phyloP scores from a whole-genome alignment of 2,113 vertebrate species.

The Lagenorhynchus albirostris region DNA sequence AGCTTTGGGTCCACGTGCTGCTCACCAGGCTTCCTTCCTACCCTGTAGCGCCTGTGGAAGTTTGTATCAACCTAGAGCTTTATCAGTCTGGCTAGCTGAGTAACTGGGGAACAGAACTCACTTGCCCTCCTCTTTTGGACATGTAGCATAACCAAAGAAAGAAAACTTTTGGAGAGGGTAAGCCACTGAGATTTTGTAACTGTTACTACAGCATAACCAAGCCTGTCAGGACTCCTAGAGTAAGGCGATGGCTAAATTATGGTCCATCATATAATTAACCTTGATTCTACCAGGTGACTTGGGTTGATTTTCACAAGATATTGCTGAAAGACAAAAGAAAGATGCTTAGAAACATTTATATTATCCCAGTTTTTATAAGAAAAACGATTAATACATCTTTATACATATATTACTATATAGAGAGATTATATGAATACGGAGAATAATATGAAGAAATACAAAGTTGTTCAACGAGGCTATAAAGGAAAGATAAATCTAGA shows the following conservation, averaged over 20 bases:
- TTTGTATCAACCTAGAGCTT: background rate
- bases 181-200: background rate
- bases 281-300: background rate
- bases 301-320: background rate
- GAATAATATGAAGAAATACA: background rate
- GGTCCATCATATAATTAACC: background rate
- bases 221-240: background rate
- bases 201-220: background rate
- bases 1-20: background rate
- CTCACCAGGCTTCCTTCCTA: background rate
- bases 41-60: background rate
- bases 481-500: conserved; percentile 29
- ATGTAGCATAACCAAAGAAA: background rate
- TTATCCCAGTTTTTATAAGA: conserved; percentile 13
- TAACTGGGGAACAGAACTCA: background rate
- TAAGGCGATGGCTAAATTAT: background rate
- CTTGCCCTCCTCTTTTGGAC: background rate
- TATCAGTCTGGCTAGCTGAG: background rate
- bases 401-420: conserved; percentile 6
- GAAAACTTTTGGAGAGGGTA: background rate
- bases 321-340: conserved; percentile 1
- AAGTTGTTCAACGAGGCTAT: background rate
- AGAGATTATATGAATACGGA: background rate
- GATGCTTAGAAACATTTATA: background rate
- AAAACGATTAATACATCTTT: background rate